A percentile compares a stretch with the other conserved stretches of the same genome.
Evolutionary conservation across 2,113 vertebrate species (phyloP).

Genomic region (Brachyistius frenatus): DNA sequence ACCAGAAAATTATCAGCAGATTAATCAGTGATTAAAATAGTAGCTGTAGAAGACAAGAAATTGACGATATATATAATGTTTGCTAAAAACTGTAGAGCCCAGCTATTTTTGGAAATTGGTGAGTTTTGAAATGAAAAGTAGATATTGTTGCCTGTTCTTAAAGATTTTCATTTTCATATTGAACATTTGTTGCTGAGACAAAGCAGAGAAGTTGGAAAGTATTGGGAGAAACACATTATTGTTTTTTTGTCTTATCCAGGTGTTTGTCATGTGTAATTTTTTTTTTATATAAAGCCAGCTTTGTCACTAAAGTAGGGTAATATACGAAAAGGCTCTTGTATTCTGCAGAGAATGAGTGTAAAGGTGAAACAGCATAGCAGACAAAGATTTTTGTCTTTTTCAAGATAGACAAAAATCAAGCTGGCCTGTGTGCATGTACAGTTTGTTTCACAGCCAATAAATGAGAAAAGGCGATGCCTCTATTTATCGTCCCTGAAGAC

Average conservation of each 20-base stretch:
- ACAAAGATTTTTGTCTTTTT: constrained; percentile 24
- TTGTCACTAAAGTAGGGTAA: constrained; percentile 15
- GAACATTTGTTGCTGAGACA: constrained; percentile 25
- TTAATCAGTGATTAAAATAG: no score
- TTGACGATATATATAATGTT: background rate
- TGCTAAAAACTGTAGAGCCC: constrained; percentile 17
- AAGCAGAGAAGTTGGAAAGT: background rate
- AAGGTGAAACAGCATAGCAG: constrained; percentile 34
- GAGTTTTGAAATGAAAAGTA: background rate
- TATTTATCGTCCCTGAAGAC: constrained; percentile 61
- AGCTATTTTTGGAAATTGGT: background rate
- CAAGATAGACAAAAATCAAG: constrained; percentile 29
- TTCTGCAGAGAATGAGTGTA: constrained; percentile 30
- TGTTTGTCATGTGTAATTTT: no score
- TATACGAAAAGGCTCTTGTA: background rate
- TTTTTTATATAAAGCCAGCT: background rate
- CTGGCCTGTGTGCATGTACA: constrained; percentile 10
- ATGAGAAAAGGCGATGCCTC: constrained; percentile 40
- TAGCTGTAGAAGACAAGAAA: no score
- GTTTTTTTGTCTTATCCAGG: no score
- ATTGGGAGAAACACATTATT: no score
- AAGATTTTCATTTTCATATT: constrained; percentile 28
- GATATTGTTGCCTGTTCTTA: background rate
- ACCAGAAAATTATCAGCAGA: no score
- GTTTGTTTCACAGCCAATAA: constrained; percentile 21